Conservation (phyloP, 2,113 vertebrate genomes). For the Macroglossus sobrinus region DNA sequence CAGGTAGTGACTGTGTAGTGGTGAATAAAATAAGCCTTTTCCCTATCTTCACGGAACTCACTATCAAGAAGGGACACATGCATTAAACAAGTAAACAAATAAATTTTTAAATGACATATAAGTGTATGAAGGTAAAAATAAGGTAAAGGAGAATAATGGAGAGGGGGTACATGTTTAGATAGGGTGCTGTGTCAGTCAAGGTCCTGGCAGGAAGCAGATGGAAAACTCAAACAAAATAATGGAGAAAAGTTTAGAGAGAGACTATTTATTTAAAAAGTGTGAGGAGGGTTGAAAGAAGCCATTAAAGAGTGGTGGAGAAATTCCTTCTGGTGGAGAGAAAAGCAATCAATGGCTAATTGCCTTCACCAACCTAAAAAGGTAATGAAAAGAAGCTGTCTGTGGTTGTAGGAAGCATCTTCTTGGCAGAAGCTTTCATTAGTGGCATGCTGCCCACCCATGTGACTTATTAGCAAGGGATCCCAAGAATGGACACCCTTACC, state of each 20-base stretch:
- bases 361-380: neutral
- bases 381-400: neutral
- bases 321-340: neutral
- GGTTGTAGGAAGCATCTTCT: neutral
- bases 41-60: neutral
- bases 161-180: neutral
- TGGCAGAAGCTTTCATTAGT: neutral
- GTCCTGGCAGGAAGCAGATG: neutral
- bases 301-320: neutral
- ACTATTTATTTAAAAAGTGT: neutral
- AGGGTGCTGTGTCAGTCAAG: neutral
- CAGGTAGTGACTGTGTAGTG: neutral
- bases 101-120: neutral
- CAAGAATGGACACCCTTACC: neutral
- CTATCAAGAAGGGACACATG: neutral
- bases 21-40: neutral
- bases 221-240: neutral
- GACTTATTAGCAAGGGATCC: neutral
- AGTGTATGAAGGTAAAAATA: neutral
- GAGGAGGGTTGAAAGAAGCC: neutral
- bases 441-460: rapidly evolving
- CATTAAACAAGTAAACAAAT: neutral
- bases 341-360: neutral
- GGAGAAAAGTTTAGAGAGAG: neutral
- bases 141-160: neutral